Evolutionary conservation across 2,797 vertebrate species (phyloP).

Genomic region (Pachyuromys duprasi): DNA sequence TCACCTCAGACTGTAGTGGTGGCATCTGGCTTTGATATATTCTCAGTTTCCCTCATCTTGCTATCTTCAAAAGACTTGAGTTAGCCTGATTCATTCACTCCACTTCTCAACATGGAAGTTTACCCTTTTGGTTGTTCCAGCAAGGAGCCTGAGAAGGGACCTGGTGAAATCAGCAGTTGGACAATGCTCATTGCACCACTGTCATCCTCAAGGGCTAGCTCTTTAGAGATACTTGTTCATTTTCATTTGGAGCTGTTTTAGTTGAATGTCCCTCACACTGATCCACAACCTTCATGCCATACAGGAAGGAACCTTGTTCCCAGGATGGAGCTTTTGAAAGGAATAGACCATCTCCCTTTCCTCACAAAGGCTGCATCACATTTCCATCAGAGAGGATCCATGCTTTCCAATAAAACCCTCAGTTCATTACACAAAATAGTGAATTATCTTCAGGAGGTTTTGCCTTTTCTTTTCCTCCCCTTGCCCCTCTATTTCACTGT

Average conservation of each 20-base stretch:
- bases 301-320: neutral
- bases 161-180: neutral
- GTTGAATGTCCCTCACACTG: conserved; percentile 51
- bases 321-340: neutral
- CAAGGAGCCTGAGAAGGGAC: neutral
- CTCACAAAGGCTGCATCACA: neutral
- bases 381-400: neutral
- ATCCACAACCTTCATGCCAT: neutral
- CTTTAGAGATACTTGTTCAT: conserved; percentile 45
- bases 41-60: neutral
- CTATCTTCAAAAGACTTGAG: conserved; percentile 20
- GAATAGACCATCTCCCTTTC: neutral
- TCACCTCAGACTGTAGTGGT: neutral
- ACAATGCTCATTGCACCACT: neutral
- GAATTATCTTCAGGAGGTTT: conserved; percentile 75
- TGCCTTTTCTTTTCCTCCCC: neutral
- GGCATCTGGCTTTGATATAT: neutral
- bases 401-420: neutral
- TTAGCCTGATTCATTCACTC: neutral
- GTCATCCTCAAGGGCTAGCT: conserved; percentile 3
- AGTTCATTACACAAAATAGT: conserved; percentile 78
- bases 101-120: neutral
- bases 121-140: neutral
- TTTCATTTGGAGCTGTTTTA: conserved; percentile 61
- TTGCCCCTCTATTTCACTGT: neutral